phyloP scores from a whole-genome alignment of 2,888 invertebrate genomes.

The Pseudococcus longispinus region DNA sequence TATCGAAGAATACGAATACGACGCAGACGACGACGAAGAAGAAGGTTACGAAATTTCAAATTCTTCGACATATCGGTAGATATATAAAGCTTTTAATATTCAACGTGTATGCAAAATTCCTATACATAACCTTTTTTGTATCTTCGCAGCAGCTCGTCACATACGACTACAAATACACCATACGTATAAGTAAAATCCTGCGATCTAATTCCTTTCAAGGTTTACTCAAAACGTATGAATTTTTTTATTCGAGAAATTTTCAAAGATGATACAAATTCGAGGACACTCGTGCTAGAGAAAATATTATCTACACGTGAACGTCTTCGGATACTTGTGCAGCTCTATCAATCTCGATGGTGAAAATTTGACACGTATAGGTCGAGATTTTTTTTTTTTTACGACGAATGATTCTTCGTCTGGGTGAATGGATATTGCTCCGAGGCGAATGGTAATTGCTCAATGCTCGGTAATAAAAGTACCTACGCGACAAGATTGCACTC shows the following conservation, averaged over 20 bases:
- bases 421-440: neutral
- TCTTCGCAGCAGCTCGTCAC: neutral
- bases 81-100: neutral
- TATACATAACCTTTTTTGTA: neutral
- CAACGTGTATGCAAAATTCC: conserved; percentile 1
- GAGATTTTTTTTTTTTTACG: conserved; percentile 10
- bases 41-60: neutral
- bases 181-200: neutral
- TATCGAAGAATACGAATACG: neutral
- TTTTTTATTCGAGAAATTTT: neutral
- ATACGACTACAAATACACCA: neutral
- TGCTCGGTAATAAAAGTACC: neutral
- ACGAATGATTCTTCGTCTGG: neutral
- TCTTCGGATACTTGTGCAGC: neutral
- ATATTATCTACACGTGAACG: neutral
- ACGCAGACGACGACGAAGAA: neutral
- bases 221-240: neutral
- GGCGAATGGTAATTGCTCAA: neutral
- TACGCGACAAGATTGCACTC: neutral
- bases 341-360: neutral
- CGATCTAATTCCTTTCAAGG: neutral
- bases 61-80: neutral
- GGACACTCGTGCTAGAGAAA: neutral
- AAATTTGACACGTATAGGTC: neutral
- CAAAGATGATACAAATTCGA: neutral